Base-by-base conservation (phyloP, 2,113 vertebrate species). In the Callaeas wilsoni region DNA sequence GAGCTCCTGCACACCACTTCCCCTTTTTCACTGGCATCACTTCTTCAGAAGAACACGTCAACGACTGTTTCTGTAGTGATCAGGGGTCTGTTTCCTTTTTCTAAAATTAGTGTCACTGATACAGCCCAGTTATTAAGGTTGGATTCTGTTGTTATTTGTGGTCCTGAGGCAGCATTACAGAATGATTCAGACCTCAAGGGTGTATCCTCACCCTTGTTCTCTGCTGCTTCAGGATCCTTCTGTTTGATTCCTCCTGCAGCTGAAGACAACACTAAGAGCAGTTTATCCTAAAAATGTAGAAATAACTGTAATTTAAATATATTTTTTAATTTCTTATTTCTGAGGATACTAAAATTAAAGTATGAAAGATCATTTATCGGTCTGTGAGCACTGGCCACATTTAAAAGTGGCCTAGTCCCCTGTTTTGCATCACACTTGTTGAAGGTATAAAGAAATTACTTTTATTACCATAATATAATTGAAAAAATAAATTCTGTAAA, bases 371-470 rank as follows among this genome's bases (percentile, higher is more conserved):
- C 91, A 32, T 91, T 98, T 89, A 97, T 97, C 95, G 6, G 97
- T 6, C 9, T 98, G 33, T 98, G 96, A 76, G 89, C 94, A 4
- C 6, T 97, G 14, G 97, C 97, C 93, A 97, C 98, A 22, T 98
- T 52, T 71, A 30, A 98, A 98, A 27, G 98, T 98, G 12, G 55
- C 92, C 16, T 96, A 96, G 33, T 97, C 97, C n/a, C 96, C 98
- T 98, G 57, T 98, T 99, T 98, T 97, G 97, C 27, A 76, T 98
- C 26, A 98, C 98, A 87, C 97, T 98, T 95, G 97, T 98, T 69
- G 97, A 98, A 91, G 98, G 98, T 98, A 7, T 69, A 99, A 71
- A 79, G 12, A 70, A 67, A 32, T 49, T 8, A 12, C 2, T 57
- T 82, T 68, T 85, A 25, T 62, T 42, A 7, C 15, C 12, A 50